Evolutionary conservation across 2,888 invertebrate genomes (phyloP), one percentile per base, ranked within the genome.

Genomic region (Epiblema foenella): DNA sequence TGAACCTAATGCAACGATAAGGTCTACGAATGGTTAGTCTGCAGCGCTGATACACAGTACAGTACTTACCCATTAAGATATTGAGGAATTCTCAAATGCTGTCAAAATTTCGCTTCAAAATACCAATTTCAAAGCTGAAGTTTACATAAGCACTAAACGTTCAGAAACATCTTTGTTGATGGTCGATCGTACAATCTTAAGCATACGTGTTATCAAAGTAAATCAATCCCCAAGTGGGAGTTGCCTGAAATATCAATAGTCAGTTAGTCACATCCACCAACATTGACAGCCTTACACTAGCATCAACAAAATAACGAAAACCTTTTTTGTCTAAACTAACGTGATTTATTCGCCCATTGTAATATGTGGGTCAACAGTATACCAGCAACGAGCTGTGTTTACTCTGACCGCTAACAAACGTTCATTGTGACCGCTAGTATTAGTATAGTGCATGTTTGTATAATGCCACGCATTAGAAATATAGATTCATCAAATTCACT

Each of bases 281-380:
- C 58, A 68, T 56, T 73, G 71, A 65, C n/a, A n/a, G 17, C 72
- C 72, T n/a, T 74, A 72, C 75, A 75, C 75, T 74, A 74, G 69
- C 77, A 77, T 78, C 75, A 77, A 80, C 81, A 76, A 79, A 79
- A 77, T 77, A 76, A 77, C 74, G 74, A 80, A 79, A 83, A 78
- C 80, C 83, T 86, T 87, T 87, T 89, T 89, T 82, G 85, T 87
- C 83, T 85, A 83, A 85, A 84, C 83, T 83, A 84, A 84, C 83
- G 80, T 86, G 87, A 90, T 91, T 92, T 90, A 90, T 90, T 84
- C 81, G 77, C 77, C 85, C 82, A 89, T 91, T 91, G 90, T 90
- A 77, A 76, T 82, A 88, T 84, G 85, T 90, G 77, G 91, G 91
- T 88, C 90, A 90, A 86, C 80, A 81, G 84, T 86, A 89, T 86